Base-by-base conservation (phyloP, 2,113 vertebrate genomes). In the Spea multiplicata region DNA sequence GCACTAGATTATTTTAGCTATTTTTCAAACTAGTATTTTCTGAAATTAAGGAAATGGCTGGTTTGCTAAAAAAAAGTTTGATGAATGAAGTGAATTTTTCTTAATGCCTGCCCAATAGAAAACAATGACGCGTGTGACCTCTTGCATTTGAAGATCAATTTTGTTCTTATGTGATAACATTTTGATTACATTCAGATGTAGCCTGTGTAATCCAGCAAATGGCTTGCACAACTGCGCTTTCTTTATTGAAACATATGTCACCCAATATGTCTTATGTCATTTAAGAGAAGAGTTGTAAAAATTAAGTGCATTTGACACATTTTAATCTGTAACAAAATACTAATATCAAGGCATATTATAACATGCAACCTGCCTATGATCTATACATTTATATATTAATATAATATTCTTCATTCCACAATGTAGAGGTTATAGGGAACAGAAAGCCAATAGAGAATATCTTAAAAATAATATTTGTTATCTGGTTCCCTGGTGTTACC, bases 111-210 rank as follows among this genome's bases (percentile, higher is more conserved):
- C 55, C 4, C 55, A 2, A 30, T 30, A 30, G 30, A 30, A 30
- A 30, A 30, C 30, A 59, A 59, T 59, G 55, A 59, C 10, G 14
- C 10, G 55, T 59, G 2, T 13, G 14, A 59, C 55, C 55, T 59
- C 10, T 59, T 59, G 55, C 55, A 59, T 59, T 59, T 59, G 55
- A 59, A 59, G 55, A 59, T 59, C 55, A 59, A 59, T 59, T 59
- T 59, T 59, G 9, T 59, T 4, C 4, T 59, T 13, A 13, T 59
- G 10, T 59, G 55, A 59, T 59, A 13, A 13, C 9, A 59, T 59
- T 59, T 59, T 59, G 55, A 59, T 59, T 59, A 59, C 8, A 59
- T 13, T 59, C 55, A 59, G 55, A 59, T 59, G 55, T 59, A 12
- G 55, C 14, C 55, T 9, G 4, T 5, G 55, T 59, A 59, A 59